phyloP scores from a whole-genome alignment of 2,113 vertebrate genomes.

The Mionectes macconnelli region DNA sequence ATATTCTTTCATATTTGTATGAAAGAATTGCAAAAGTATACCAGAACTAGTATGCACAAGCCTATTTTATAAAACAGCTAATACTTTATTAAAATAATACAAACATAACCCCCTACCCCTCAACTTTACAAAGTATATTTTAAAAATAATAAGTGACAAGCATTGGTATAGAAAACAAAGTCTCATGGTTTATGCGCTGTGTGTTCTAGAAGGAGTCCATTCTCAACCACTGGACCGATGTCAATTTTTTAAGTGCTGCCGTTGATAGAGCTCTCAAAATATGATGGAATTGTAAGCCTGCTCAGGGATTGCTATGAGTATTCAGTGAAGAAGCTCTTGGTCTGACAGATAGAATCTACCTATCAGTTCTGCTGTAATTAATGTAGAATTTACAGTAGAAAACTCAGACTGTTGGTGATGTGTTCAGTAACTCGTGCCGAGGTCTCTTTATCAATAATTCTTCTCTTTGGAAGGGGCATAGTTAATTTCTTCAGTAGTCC shows the following conservation, averaged over 20 bases:
- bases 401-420: slow-evolving; percentile 57
- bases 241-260: background rate
- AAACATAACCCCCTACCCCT: accelerated
- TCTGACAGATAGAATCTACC: slow-evolving; percentile 63
- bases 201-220: background rate
- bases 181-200: background rate
- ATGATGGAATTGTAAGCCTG: background rate
- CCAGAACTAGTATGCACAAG: background rate
- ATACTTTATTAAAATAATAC: background rate
- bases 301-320: background rate
- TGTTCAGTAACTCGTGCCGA: slow-evolving; percentile 70
- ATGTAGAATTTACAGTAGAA: slow-evolving; percentile 78
- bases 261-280: background rate
- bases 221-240: background rate
- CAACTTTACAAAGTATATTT: background rate
- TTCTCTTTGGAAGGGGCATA: slow-evolving; percentile 68
- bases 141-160: background rate
- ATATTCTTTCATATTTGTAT: background rate
- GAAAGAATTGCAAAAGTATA: background rate
- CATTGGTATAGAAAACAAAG: background rate
- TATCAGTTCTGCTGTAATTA: slow-evolving; percentile 78
- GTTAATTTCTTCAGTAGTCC: slow-evolving; percentile 68
- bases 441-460: slow-evolving; percentile 52
- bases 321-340: slow-evolving; percentile 39
- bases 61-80: background rate